Evolutionary conservation across 2,888 invertebrate species (phyloP), one percentile per base, ranked within the genome.

Genomic region (Epistrophella euchroma): DNA sequence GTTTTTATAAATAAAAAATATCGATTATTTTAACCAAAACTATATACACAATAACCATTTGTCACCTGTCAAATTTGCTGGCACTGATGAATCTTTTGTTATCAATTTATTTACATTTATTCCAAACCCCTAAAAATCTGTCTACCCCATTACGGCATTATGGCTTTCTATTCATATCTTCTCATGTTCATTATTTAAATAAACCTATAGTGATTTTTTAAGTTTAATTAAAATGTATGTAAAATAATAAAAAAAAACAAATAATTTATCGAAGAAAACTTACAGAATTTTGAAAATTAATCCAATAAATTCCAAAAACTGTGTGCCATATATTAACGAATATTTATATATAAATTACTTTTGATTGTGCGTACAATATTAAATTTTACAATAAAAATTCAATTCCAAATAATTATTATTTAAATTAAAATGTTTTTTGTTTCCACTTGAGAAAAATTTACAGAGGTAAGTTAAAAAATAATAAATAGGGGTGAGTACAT

Each of bases 291-390:
- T 37, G 79, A 85, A 88, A 88, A 76, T 71, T 56, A 76, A 45
- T 72, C 75, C 80, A 85, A 85, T 80, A 72, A 52, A 81, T 73
- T 45, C 50, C 68, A 47, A 76, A 85, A 73, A 81, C 52, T 73
- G 50, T 81, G 85, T 81, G 85, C 85, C 77, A 77, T 81, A 68
- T 62, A 68, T 62, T 60, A 80, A 72, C 55, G 17, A 73, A 25
- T 45, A 19, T 73, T 40, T 55, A 66, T 77, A 66, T 77, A 55
- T 70, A 77, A 66, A 66, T 64, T 79, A 64, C 45, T 77, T 55
- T 76, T 55, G 60, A 76, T 73, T 66, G 85, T 85, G 81, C 81
- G 68, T 77, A 85, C 81, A 85, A 85, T 85, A 81, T 73, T 73
- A n/a, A 81, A 81, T 73, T 70, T 70, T 55, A 85, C 81, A 85